These are phyloP conservation scores for Drosophila macrospina DNA, from an alignment of 2,888 invertebrate species.

Conservation along the genomic window DNA sequence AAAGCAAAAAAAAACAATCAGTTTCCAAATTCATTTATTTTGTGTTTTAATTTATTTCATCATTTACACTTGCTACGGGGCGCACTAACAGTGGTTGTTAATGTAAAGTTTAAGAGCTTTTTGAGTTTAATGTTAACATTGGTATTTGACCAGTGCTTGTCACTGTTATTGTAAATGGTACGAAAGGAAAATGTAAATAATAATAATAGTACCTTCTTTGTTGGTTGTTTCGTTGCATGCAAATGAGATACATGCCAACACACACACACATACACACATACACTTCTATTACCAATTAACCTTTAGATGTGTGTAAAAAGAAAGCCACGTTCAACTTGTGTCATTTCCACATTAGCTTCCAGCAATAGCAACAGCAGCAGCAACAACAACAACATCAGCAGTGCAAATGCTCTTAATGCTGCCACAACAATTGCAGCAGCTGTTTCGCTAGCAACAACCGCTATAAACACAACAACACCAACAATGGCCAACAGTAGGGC, in stretches of 20 bases:
- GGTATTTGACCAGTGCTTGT: constrained; percentile 18
- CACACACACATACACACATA: constrained; percentile 22
- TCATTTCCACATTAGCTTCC: constrained; percentile 56
- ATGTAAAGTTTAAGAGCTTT: constrained; percentile 7
- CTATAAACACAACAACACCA: constrained; percentile 71
- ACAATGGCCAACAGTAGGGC: constrained; percentile 63
- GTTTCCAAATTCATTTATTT: constrained; percentile 62
- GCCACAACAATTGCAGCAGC: constrained; percentile 73
- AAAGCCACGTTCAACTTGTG: constrained; percentile 37
- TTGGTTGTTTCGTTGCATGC: constrained; percentile 24
- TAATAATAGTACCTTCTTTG: neutral
- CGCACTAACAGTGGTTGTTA: constrained; percentile 31
- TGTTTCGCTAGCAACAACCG: constrained; percentile 69
- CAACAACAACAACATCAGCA: constrained; percentile 58
- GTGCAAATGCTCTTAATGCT: constrained; percentile 59
- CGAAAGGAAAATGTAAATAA: neutral
- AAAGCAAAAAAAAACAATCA: constrained; percentile 44
- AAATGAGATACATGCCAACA: constrained; percentile 13
- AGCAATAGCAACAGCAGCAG: constrained; percentile 63
- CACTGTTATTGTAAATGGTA: constrained; percentile 11
- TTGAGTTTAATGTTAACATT: constrained; percentile 3
- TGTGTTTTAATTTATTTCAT: constrained; percentile 26
- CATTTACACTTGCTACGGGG: constrained; percentile 14
- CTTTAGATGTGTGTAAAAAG: constrained; percentile 28
- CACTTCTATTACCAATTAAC: constrained; percentile 38